These are phyloP conservation scores for Eupsittula cactorum DNA, from an alignment of 2,113 vertebrate species.

Conservation along the genomic window DNA sequence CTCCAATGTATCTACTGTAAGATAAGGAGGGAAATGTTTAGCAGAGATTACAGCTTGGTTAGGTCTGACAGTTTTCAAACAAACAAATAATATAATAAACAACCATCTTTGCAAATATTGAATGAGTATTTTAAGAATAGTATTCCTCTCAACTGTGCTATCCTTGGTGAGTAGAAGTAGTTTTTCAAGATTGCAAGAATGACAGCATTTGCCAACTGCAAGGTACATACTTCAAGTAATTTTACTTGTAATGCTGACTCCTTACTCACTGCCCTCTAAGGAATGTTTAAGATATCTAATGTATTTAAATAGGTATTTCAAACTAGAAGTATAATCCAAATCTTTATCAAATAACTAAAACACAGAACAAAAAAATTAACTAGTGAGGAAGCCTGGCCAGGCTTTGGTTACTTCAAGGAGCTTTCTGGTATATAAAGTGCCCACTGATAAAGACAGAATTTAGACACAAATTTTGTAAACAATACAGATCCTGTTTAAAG, in stretches of 20 bases:
- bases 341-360: neutral
- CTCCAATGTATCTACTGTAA: conserved; percentile 74
- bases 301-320: neutral
- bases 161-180: neutral
- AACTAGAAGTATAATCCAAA: neutral
- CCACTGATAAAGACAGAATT: neutral
- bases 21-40: neutral
- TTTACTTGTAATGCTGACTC: neutral
- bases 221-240: neutral
- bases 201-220: neutral
- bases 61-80: neutral
- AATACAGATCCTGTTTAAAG: neutral
- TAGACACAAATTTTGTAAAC: neutral
- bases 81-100: neutral
- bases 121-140: neutral
- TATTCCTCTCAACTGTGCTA: neutral
- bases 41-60: neutral
- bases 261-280: neutral
- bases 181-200: neutral
- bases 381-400: neutral
- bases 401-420: neutral
- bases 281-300: neutral
- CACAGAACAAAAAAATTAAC: neutral
- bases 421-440: neutral
- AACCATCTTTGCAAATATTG: neutral